phyloP scores from a whole-genome alignment of 2,113 vertebrate species.

The Anoura caudifer region DNA sequence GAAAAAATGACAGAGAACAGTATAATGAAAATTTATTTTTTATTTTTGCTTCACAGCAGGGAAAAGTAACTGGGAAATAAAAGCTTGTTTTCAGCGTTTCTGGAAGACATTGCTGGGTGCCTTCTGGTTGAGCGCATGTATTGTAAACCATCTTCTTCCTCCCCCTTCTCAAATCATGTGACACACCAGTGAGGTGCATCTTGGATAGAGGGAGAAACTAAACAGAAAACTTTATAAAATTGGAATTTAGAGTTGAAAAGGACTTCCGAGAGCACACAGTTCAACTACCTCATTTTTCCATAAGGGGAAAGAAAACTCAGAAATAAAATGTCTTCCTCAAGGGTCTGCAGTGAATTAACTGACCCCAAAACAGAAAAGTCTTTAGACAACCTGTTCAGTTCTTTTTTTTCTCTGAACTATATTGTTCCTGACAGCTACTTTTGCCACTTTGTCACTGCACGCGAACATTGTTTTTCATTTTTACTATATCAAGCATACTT shows the following conservation, averaged over 20 bases:
- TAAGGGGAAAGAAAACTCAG: background rate
- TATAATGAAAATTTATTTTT: background rate
- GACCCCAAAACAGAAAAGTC: background rate
- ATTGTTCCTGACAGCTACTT: background rate
- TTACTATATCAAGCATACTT: background rate
- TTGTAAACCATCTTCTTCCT: background rate
- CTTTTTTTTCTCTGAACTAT: background rate
- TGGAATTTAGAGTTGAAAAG: background rate
- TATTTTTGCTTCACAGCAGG: background rate
- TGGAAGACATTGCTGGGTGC: background rate
- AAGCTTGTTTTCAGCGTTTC: background rate
- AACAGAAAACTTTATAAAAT: background rate
- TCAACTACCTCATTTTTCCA: background rate
- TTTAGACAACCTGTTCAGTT: background rate
- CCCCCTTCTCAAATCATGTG: background rate
- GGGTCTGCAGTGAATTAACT: background rate
- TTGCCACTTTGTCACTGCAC: background rate
- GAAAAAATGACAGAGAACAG: background rate
- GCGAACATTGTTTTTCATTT: background rate
- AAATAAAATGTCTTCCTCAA: background rate
- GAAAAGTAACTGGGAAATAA: background rate
- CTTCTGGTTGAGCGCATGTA: background rate
- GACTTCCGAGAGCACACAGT: background rate
- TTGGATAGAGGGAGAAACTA: background rate
- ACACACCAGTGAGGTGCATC: background rate